phyloP scores from a whole-genome alignment of 2,888 invertebrate genomes.

The Stenichneumon culpator region DNA sequence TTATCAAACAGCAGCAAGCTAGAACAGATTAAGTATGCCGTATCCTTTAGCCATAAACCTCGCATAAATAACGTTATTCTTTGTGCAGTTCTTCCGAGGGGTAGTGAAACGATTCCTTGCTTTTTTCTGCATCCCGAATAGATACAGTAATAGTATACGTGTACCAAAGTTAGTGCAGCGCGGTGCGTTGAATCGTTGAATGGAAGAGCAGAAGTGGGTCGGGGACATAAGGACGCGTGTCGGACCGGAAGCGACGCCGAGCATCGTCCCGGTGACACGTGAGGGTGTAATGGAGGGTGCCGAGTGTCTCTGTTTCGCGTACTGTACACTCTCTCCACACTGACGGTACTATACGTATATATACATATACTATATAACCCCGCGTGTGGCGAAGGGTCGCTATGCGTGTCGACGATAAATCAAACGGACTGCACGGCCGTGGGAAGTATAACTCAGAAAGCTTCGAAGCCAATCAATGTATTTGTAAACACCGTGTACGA shows the following conservation, averaged over 20 bases:
- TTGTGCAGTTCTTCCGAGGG: slow-evolving; percentile 14
- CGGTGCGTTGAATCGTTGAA: slow-evolving; percentile 45
- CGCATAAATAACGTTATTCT: slow-evolving; percentile 30
- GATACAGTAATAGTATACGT: slow-evolving; percentile 15
- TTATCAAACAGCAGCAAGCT: not conserved
- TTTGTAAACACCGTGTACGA: slow-evolving; percentile 31
- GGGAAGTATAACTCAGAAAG: slow-evolving; percentile 80
- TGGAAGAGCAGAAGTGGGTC: slow-evolving; percentile 59
- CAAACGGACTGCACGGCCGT: slow-evolving; percentile 78
- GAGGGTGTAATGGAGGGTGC: slow-evolving; percentile 72
- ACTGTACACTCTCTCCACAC: slow-evolving; percentile 12
- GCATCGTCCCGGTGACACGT: slow-evolving; percentile 81
- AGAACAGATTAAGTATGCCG: not conserved
- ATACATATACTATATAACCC: slow-evolving; percentile 36
- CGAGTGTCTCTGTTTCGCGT: slow-evolving; percentile 41
- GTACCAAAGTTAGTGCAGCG: not conserved
- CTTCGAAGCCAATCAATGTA: slow-evolving; percentile 76
- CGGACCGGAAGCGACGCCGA: slow-evolving; percentile 79
- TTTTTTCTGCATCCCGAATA: slow-evolving; percentile 19
- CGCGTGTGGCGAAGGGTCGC: slow-evolving; percentile 72
- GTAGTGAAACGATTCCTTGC: not conserved
- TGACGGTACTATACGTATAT: slow-evolving; percentile 60
- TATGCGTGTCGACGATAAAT: slow-evolving; percentile 75
- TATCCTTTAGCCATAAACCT: slow-evolving; percentile 8
- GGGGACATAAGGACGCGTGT: slow-evolving; percentile 79